Percentiles rank a stretch among this genome's conserved stretches.
Conservation (phyloP, 2,888 invertebrate genomes). For the Tridacna crocea region DNA sequence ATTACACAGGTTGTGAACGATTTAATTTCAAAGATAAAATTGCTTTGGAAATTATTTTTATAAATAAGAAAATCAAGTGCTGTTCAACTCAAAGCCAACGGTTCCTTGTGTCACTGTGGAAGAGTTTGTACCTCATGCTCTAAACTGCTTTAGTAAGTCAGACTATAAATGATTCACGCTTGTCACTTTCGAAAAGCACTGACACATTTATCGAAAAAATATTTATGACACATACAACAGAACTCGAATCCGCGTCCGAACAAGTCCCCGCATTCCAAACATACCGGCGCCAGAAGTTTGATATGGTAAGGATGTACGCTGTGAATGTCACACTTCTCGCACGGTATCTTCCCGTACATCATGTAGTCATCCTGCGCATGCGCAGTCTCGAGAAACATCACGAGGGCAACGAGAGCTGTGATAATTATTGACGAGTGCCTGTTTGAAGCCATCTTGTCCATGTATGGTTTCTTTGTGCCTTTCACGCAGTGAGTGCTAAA, state of each 20-base stretch:
- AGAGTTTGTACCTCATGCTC: too few relatives aligned
- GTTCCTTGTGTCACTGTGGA: too few relatives aligned
- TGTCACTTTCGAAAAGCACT: constrained; percentile 20
- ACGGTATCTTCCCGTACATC: constrained; percentile 33
- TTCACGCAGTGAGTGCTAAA: background rate
- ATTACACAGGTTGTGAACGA: too few relatives aligned
- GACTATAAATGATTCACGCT: too few relatives aligned
- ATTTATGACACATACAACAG: constrained; percentile 56
- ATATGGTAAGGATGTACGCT: constrained; percentile 49
- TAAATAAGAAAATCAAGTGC: too few relatives aligned
- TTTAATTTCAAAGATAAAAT: too few relatives aligned
- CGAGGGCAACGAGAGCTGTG: background rate
- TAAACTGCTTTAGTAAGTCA: too few relatives aligned
- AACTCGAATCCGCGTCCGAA: constrained; percentile 57
- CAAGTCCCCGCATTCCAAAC: constrained; percentile 55
- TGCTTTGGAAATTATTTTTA: too few relatives aligned
- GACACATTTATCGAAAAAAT: constrained; percentile 43
- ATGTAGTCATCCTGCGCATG: constrained; percentile 1
- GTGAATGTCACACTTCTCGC: constrained; percentile 48
- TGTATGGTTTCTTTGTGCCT: background rate
- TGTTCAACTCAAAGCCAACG: too few relatives aligned
- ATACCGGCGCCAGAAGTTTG: constrained; percentile 43
- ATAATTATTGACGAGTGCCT: background rate
- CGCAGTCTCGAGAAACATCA: background rate
- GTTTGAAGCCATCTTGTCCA: background rate